phyloP scores from a whole-genome alignment of 1,140 invertebrate species.

The Meloidogyne floridensis region DNA sequence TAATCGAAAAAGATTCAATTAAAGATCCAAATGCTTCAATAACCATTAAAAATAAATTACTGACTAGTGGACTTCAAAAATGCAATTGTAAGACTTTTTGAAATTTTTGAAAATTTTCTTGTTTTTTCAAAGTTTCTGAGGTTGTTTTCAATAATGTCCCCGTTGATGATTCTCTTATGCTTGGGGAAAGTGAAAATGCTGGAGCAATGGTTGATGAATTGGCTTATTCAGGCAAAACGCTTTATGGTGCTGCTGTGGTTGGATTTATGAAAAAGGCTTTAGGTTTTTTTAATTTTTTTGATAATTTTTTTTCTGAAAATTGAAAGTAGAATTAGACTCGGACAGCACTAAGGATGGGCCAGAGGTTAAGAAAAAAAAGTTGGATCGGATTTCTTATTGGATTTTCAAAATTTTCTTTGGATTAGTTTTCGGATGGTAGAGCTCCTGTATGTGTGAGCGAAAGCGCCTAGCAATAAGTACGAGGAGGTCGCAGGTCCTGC shows the following conservation, averaged over 20 bases:
- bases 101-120: constrained; percentile 20
- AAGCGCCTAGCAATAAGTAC: too few relatives aligned
- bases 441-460: too few relatives aligned
- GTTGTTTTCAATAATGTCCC: constrained; percentile 50
- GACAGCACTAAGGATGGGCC: too few relatives aligned
- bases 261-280: constrained; percentile 54
- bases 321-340: background rate
- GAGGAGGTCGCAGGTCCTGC: too few relatives aligned
- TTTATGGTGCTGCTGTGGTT: constrained; percentile 51
- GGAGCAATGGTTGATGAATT: constrained; percentile 41
- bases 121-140: constrained; percentile 39
- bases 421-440: too few relatives aligned
- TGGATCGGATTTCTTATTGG: too few relatives aligned
- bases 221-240: constrained; percentile 23
- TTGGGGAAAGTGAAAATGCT: constrained; percentile 36
- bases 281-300: constrained; percentile 19
- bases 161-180: constrained; percentile 28
- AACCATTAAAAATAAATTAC: constrained; percentile 36
- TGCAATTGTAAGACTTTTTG: constrained; percentile 45
- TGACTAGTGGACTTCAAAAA: constrained; percentile 42
- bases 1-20: constrained; percentile 33
- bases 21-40: constrained; percentile 13
- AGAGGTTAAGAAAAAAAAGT: too few relatives aligned
- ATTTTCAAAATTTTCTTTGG: too few relatives aligned
- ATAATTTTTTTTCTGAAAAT: background rate